Percentiles rank a stretch among this genome's conserved stretches.
These are phyloP conservation scores for Pandemis cinnamomeana DNA, from an alignment of 2,888 invertebrate species.

Conservation along the genomic window DNA sequence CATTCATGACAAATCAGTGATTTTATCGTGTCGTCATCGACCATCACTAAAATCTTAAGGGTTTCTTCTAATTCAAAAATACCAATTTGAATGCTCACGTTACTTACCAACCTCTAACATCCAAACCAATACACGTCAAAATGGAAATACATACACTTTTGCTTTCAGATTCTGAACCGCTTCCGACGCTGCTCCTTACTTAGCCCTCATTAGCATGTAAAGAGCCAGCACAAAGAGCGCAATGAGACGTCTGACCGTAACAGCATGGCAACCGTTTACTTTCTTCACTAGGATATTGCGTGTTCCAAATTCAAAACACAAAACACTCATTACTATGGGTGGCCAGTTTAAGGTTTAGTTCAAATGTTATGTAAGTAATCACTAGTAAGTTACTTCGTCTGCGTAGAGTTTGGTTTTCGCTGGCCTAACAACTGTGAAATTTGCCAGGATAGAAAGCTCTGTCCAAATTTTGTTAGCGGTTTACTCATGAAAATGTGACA, in stretches of 20 bases:
- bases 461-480: too few relatives aligned
- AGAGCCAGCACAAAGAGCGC: constrained; percentile 48
- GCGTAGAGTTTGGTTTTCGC: too few relatives aligned
- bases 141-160: neutral
- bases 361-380: constrained; percentile 18
- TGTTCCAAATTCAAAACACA: constrained; percentile 30
- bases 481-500: too few relatives aligned
- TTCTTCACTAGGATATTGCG: constrained; percentile 30
- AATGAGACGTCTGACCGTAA: constrained; percentile 53
- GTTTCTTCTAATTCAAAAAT: too few relatives aligned
- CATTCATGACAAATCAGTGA: too few relatives aligned
- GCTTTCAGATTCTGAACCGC: constrained; percentile 11
- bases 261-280: constrained; percentile 29
- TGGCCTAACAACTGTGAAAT: too few relatives aligned
- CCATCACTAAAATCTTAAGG: too few relatives aligned
- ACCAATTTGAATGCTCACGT: neutral
- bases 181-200: constrained; percentile 11
- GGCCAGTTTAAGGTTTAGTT: constrained; percentile 37
- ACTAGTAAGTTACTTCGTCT: too few relatives aligned
- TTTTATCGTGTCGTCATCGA: too few relatives aligned
- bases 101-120: neutral
- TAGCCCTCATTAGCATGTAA: constrained; percentile 49
- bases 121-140: constrained; percentile 8
- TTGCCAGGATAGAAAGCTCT: too few relatives aligned
- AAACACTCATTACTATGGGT: constrained; percentile 38